A percentile compares a stretch with the other conserved stretches of the same genome.
These are phyloP conservation scores for Plutella xylostella DNA, from an alignment of 2,888 invertebrate genomes.

Conservation along the genomic window DNA sequence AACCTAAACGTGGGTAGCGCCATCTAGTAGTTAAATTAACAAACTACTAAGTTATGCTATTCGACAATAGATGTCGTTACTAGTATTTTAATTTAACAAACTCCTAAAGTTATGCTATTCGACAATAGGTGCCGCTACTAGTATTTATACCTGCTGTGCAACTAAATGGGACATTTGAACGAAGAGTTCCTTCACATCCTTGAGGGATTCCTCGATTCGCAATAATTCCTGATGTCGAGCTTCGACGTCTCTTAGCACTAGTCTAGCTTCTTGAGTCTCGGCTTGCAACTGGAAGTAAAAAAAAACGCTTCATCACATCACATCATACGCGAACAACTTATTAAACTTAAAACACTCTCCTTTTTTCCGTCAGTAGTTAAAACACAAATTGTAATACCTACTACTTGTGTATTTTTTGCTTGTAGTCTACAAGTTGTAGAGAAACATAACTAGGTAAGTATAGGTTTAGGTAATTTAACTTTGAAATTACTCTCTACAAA, in stretches of 20 bases:
- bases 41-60: not conserved
- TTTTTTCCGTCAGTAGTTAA: too few species aligned
- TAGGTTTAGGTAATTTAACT: too few species aligned
- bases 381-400: too few species aligned
- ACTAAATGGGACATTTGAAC: conserved; percentile 85
- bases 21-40: not conserved
- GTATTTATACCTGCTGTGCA: conserved; percentile 73
- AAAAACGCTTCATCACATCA: too few species aligned
- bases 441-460: too few species aligned
- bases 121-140: not conserved
- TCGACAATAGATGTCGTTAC: not conserved
- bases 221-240: conserved; percentile 84
- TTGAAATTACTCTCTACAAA: too few species aligned
- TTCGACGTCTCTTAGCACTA: conserved; percentile 83
- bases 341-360: too few species aligned
- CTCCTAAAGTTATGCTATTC: not conserved
- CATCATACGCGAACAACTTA: too few species aligned
- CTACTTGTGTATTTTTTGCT: too few species aligned
- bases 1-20: not conserved
- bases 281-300: conserved; percentile 74
- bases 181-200: conserved; percentile 85
- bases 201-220: conserved; percentile 83
- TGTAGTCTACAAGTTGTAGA: too few species aligned
- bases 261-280: conserved; percentile 81
- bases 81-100: not conserved